Conservation (phyloP, 2,888 invertebrate genomes). For the Acanthosepion esculentum region DNA sequence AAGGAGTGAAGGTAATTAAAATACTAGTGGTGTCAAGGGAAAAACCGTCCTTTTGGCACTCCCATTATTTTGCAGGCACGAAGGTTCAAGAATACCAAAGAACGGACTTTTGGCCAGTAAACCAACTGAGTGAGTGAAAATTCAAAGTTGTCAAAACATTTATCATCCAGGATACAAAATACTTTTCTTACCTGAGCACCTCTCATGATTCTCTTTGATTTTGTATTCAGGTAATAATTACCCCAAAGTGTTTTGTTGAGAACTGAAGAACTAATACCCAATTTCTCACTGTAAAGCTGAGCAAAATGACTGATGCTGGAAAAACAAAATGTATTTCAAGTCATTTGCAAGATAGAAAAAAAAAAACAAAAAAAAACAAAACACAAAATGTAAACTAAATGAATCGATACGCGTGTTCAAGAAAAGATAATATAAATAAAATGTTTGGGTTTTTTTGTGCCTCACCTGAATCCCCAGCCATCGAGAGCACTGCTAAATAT, state of each 20-base stretch:
- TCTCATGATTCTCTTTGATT: slow-evolving; percentile 86
- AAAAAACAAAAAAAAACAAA: too few species aligned
- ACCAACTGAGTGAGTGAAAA: too few species aligned
- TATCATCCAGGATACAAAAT: neutral
- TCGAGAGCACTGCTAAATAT: slow-evolving; percentile 96
- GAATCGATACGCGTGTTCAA: neutral
- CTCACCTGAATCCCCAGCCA: slow-evolving; percentile 89
- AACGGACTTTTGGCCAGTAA: too few species aligned
- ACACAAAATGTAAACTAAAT: too few species aligned
- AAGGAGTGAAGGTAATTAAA: too few species aligned
- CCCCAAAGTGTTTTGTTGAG: slow-evolving; percentile 92
- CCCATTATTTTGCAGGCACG: too few species aligned
- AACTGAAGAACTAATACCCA: slow-evolving; percentile 83
- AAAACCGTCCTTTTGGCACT: too few species aligned
- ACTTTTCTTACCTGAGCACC: slow-evolving; percentile 84
- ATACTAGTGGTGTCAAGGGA: too few species aligned
- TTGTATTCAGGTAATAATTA: slow-evolving; percentile 90
- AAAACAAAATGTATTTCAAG: neutral
- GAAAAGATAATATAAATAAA: neutral
- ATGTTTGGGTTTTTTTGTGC: slow-evolving; percentile 50
- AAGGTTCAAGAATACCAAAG: too few species aligned
- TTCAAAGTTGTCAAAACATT: too few species aligned
- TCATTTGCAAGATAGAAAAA: too few species aligned
- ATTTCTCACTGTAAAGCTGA: slow-evolving; percentile 83
- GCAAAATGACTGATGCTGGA: slow-evolving; percentile 87